A percentile compares a stretch with the other conserved stretches of the same genome.
Conservation (phyloP, 2,888 invertebrate species). For the Oscheius sp. region DNA sequence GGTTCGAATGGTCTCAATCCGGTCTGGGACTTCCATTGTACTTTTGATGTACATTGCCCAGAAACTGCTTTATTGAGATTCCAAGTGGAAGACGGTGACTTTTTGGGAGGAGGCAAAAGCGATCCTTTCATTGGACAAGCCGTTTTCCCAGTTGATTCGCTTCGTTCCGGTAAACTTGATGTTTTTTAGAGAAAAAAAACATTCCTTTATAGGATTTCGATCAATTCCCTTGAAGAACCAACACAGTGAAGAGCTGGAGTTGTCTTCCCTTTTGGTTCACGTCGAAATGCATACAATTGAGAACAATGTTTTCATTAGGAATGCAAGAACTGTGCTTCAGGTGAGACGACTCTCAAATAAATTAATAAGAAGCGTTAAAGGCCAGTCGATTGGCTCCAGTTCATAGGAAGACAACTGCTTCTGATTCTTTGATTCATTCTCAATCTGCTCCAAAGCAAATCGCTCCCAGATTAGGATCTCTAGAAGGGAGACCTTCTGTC, state of each 20-base stretch:
- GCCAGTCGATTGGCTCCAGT: slow-evolving; percentile 49
- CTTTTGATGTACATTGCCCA: slow-evolving; percentile 84
- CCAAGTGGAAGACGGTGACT: slow-evolving; percentile 82
- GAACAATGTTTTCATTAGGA: slow-evolving; percentile 39
- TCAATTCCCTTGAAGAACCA: slow-evolving; percentile 89
- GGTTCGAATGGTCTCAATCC: slow-evolving; percentile 94
- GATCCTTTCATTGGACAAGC: slow-evolving; percentile 94
- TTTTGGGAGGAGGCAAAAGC: slow-evolving; percentile 84
- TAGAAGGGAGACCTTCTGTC: background rate
- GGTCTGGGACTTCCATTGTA: slow-evolving; percentile 86
- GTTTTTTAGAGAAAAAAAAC: too few species aligned
- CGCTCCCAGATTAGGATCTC: slow-evolving; percentile 3
- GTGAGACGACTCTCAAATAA: background rate
- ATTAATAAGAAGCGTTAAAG: slow-evolving; percentile 22
- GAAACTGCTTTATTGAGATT: slow-evolving; percentile 84
- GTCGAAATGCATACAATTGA: slow-evolving; percentile 75
- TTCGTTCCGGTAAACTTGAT: too few species aligned
- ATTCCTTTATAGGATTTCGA: too few species aligned
- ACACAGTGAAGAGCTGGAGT: slow-evolving; percentile 88
- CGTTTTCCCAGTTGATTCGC: slow-evolving; percentile 81
- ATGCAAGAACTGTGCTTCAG: slow-evolving; percentile 32
- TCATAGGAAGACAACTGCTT: slow-evolving; percentile 21
- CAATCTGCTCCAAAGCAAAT: slow-evolving; percentile 14
- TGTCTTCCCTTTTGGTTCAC: slow-evolving; percentile 87
- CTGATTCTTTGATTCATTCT: background rate